Percentiles rank a stretch among this genome's conserved stretches.
Conservation (phyloP, 2,888 invertebrate genomes). For the Netelia fuscicornis region DNA sequence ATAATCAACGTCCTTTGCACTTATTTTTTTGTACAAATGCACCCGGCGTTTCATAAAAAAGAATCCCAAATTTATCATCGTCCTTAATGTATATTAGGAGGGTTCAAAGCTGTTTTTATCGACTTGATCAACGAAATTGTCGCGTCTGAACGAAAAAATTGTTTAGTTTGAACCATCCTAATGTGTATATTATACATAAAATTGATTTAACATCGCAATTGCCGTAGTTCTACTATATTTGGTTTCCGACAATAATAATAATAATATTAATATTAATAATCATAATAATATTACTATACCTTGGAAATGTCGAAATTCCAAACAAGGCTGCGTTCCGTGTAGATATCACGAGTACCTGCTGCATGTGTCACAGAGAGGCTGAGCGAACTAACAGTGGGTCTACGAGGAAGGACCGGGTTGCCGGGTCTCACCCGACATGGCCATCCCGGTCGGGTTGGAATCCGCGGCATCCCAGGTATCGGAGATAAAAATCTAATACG, state of each 20-base stretch:
- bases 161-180: no score
- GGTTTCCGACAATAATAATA: conserved; percentile 6
- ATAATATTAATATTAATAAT: conserved; percentile 31
- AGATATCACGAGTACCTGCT: conserved; percentile 73
- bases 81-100: not conserved
- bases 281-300: conserved; percentile 28
- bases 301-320: conserved; percentile 48
- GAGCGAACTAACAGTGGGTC: conserved; percentile 86
- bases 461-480: conserved; percentile 87
- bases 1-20: conserved; percentile 31
- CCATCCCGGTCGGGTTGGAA: conserved; percentile 86
- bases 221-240: no score
- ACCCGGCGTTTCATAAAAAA: not conserved
- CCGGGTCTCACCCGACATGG: conserved; percentile 86
- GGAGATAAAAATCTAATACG: conserved; percentile 34
- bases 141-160: no score
- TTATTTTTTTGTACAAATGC: conserved; percentile 7
- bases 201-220: no score
- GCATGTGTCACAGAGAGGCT: conserved; percentile 86
- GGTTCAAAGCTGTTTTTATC: no score
- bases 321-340: conserved; percentile 64
- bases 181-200: no score
- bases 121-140: no score
- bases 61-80: not conserved
- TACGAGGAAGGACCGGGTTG: conserved; percentile 90